These are phyloP conservation scores for Brachyptera risi DNA, from an alignment of 2,888 invertebrate genomes.

Conservation along the genomic window DNA sequence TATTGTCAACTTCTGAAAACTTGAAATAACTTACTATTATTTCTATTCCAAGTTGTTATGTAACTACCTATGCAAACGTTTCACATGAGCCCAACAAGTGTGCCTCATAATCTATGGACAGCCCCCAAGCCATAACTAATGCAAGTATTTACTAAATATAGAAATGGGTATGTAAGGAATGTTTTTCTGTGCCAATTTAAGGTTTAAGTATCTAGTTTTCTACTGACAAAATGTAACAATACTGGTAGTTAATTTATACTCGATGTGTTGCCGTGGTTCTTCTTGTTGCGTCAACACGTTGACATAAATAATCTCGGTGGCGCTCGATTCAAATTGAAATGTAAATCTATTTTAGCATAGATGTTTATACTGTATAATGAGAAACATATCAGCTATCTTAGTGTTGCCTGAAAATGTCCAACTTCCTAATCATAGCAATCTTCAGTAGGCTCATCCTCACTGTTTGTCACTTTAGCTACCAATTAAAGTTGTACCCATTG, in stretches of 20 bases:
- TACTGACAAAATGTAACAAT: slow-evolving; percentile 30
- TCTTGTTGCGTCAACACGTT: slow-evolving; percentile 14
- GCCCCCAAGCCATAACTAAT: background rate
- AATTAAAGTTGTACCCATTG: too few species aligned
- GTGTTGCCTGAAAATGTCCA: slow-evolving; percentile 17
- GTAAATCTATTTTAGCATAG: slow-evolving; percentile 10
- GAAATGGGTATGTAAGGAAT: slow-evolving; percentile 27
- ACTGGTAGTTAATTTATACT: slow-evolving; percentile 26
- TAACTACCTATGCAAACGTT: too few species aligned
- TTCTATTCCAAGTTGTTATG: too few species aligned
- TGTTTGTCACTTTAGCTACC: too few species aligned
- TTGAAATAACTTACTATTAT: too few species aligned
- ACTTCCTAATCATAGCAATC: background rate
- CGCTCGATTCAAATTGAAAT: slow-evolving; percentile 11
- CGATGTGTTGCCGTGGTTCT: slow-evolving; percentile 24
- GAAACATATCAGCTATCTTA: slow-evolving; percentile 17
- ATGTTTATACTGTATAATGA: slow-evolving; percentile 14
- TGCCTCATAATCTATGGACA: background rate
- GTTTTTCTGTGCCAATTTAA: slow-evolving; percentile 33
- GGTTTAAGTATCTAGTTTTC: slow-evolving; percentile 32
- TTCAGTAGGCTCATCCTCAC: too few species aligned
- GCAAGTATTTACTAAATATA: slow-evolving; percentile 5
- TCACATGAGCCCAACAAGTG: too few species aligned
- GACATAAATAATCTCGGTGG: slow-evolving; percentile 16
- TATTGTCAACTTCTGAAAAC: too few species aligned